Base-by-base conservation (phyloP, 1,140 invertebrate genomes). In the Belonocnema kinseyi region DNA sequence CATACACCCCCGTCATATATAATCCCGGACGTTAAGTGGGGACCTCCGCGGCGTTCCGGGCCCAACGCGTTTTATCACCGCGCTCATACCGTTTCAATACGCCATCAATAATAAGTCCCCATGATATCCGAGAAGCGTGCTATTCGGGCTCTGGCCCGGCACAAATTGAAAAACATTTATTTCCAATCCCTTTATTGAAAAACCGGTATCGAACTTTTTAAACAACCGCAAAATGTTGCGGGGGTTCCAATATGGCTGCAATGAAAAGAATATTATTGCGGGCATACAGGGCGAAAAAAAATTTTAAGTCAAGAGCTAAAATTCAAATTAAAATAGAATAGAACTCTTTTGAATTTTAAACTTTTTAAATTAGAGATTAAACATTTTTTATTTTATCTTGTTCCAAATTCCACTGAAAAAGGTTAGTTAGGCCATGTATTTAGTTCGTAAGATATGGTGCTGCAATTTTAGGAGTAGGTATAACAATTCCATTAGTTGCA, bases 41-140 rank as follows among this genome's bases (percentile, higher is more conserved):
- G 89, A 90, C 90, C 90, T 88, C 88, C 89, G 82, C 85, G 88
- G 84, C 81, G 85, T 84, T 83, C 81, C 79, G 77, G 88, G 82
- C 84, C 83, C 87, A 80, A 79, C 85, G 81, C 87, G 86, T 91
- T 91, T 91, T 91, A 91, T 91, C 90, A 91, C 88, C 88, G 83
- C 72, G 88, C 88, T 90, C 89, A 87, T 88, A 90, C 88, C 86
- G 83, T 90, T 91, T 91, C 90, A 91, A 91, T 91, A 90, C 88
- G 82, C 89, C 89, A 90, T 91, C 90, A 89, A 91, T 91, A 90
- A 91, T 90, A 82, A 78, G 80, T 78, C 79, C 73, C 79, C 75
- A 77, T 79, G 82, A 84, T 84, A 80, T 72, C 77, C 77, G 80
- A 80, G 80, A 84, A 80, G 77, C 80, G 77, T 81, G 82, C 80